phyloP scores from a whole-genome alignment of 2,888 invertebrate species.

The Hemaris fuciformis region DNA sequence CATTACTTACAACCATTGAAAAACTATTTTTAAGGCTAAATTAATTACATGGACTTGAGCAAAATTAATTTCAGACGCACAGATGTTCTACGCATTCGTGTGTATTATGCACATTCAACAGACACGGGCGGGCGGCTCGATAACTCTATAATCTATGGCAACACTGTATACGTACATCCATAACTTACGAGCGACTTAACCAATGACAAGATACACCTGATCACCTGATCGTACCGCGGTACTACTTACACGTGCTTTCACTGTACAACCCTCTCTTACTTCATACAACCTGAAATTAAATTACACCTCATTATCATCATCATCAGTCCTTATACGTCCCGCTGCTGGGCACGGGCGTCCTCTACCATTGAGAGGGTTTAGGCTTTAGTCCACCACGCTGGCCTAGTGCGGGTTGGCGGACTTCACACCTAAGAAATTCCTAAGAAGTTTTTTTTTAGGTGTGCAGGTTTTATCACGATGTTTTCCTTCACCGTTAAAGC shows the following conservation, averaged over 20 bases:
- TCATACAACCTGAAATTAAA: not conserved
- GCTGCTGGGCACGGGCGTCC: too few species aligned
- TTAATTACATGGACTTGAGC: not conserved
- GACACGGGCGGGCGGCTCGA: constrained; percentile 19
- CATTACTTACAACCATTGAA: too few species aligned
- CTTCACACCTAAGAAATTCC: too few species aligned
- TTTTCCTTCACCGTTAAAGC: too few species aligned
- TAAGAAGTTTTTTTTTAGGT: too few species aligned
- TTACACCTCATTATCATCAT: too few species aligned
- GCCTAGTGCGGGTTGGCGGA: too few species aligned
- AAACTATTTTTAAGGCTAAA: too few species aligned
- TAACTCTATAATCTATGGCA: constrained; percentile 56
- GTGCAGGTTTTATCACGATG: too few species aligned
- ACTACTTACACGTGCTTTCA: constrained; percentile 40
- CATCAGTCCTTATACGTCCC: too few species aligned
- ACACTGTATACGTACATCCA: constrained; percentile 46
- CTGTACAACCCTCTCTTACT: constrained; percentile 33
- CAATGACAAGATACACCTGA: constrained; percentile 46
- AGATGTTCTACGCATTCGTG: not conserved
- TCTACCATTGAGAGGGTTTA: too few species aligned
- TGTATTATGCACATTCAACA: not conserved
- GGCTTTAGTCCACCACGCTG: too few species aligned
- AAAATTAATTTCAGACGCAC: not conserved
- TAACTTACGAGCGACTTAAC: constrained; percentile 32
- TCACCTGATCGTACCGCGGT: constrained; percentile 45